phyloP scores from a whole-genome alignment of 2,797 vertebrate genomes.

The Onychomys torridus region DNA sequence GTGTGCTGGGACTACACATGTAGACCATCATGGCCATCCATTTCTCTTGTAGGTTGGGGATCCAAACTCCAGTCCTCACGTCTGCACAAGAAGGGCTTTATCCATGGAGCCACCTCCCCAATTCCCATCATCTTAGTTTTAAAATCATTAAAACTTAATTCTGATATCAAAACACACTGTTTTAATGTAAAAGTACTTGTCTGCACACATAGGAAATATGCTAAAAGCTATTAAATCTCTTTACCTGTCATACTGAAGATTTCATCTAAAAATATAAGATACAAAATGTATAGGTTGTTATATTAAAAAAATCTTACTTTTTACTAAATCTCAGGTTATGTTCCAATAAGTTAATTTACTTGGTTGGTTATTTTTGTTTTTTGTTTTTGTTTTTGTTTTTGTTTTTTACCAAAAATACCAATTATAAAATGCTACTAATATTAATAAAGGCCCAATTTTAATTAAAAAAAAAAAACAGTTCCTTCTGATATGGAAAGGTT shows the following conservation, averaged over 20 bases:
- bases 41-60: not conserved
- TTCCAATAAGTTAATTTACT: conserved; percentile 47
- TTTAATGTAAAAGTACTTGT: conserved; percentile 54
- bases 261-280: conserved; percentile 55
- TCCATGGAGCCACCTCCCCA: not conserved
- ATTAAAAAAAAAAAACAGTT: not conserved
- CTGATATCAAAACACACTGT: conserved; percentile 45
- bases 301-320: not conserved
- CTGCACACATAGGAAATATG: conserved; percentile 15
- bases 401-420: conserved; percentile 50
- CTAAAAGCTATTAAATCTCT: conserved; percentile 46
- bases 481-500: conserved; percentile 55
- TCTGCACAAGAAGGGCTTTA: not conserved
- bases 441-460: conserved; percentile 24
- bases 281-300: conserved; percentile 49
- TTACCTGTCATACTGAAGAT: conserved; percentile 48
- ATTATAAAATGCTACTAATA: conserved; percentile 57
- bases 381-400: too few relatives aligned
- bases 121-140: conserved; percentile 14
- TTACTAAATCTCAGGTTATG: conserved; percentile 51
- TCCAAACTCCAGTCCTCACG: not conserved
- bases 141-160: conserved; percentile 25
- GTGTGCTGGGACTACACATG: not conserved
- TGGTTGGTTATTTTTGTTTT: not conserved
- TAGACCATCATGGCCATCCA: not conserved